A percentile compares a stretch with the other conserved stretches of the same genome.
These are phyloP conservation scores for Drosophila rufa DNA, from an alignment of 1,140 invertebrate species.

Conservation along the genomic window DNA sequence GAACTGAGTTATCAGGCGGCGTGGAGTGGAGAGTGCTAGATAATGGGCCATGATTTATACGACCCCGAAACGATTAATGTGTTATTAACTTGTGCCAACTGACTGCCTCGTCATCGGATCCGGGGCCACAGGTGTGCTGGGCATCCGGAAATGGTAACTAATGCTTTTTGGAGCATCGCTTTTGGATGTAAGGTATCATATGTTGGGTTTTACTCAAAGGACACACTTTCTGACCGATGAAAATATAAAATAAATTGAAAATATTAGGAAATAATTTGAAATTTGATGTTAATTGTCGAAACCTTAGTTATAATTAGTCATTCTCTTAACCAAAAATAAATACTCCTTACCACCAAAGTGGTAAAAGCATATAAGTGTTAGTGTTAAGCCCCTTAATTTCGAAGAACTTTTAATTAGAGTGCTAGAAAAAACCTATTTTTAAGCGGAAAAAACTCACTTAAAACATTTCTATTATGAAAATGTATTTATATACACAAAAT, in stretches of 20 bases:
- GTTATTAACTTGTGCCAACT: conserved; percentile 34
- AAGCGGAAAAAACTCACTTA: too few species aligned
- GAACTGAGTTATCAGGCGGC: conserved; percentile 5
- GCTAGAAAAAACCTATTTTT: too few species aligned
- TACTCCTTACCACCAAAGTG: too few species aligned
- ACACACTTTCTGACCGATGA: neutral
- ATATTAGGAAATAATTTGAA: neutral
- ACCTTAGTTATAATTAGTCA: too few species aligned
- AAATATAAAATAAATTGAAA: neutral
- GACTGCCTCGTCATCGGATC: conserved; percentile 11
- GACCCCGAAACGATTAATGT: conserved; percentile 32
- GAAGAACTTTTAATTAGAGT: too few species aligned
- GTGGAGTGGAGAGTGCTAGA: conserved; percentile 3
- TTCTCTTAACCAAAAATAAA: too few species aligned
- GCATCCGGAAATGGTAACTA: conserved; percentile 16
- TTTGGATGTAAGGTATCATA: neutral
- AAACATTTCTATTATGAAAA: too few species aligned
- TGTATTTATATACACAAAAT: too few species aligned
- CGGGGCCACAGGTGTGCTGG: neutral
- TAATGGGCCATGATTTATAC: conserved; percentile 36
- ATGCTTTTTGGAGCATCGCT: neutral
- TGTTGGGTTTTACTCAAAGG: too few species aligned
- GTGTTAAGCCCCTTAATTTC: too few species aligned
- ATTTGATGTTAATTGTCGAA: neutral
- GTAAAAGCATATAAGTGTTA: too few species aligned